Evolutionary conservation across 2,888 invertebrate genomes (phyloP).

Genomic region (Oxytorus armatus): DNA sequence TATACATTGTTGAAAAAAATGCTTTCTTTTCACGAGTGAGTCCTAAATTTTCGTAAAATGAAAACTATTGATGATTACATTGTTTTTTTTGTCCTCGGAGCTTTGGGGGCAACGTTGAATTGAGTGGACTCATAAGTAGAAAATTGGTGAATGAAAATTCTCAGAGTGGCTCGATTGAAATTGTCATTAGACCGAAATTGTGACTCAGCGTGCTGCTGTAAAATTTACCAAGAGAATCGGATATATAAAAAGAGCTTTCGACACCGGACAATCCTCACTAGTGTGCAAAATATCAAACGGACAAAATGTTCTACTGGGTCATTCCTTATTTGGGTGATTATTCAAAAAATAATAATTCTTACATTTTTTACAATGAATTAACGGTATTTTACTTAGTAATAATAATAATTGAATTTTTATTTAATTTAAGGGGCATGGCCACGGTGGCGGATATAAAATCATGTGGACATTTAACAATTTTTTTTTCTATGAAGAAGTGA

Average conservation of each 20-base stretch:
- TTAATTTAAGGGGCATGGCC: too few species aligned
- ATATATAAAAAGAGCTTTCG: constrained; percentile 44
- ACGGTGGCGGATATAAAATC: too few species aligned
- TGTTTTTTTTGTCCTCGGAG: too few species aligned
- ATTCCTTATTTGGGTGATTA: constrained; percentile 52
- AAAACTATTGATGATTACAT: too few species aligned
- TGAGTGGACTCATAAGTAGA: not conserved
- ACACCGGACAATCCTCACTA: not conserved
- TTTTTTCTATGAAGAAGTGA: too few species aligned
- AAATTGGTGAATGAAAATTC: constrained; percentile 1
- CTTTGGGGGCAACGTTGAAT: too few species aligned
- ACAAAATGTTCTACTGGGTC: constrained; percentile 47
- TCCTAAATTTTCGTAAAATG: too few species aligned
- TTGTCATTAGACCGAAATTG: constrained; percentile 10
- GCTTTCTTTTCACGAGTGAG: too few species aligned
- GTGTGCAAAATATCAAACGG: not conserved
- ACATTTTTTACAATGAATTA: not conserved
- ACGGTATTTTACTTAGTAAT: too few species aligned
- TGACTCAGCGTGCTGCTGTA: constrained; percentile 7
- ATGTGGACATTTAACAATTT: too few species aligned
- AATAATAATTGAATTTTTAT: too few species aligned
- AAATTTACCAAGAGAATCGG: not conserved
- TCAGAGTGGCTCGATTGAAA: constrained; percentile 32
- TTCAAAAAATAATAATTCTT: not conserved
- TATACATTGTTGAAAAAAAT: too few species aligned